Evolutionary conservation across 1,140 invertebrate genomes (phyloP), one percentile per base, ranked within the genome.

Genomic region (Pseudomyrmex cubaensis): DNA sequence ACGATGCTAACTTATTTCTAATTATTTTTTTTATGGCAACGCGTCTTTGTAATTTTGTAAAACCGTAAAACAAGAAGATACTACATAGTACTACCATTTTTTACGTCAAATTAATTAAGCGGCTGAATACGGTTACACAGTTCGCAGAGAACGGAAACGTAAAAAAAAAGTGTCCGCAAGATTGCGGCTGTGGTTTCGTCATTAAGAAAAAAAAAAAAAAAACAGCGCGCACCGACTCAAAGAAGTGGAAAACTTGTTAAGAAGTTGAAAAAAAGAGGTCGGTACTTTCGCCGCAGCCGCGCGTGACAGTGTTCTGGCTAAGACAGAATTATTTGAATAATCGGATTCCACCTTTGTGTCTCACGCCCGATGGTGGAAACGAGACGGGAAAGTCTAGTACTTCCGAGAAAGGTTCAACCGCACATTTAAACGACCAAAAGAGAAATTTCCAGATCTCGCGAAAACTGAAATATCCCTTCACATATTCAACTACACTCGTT

Each of bases 241-340:
- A 62, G 48, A 0, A 75, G 4, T 52, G 50, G 70, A 54, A 66
- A 82, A 70, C 76, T 80, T 66, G 66, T 80, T 80, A 80, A 70
- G 44, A 70, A 72, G 76, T 70, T 70, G 54, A 70, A 44, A 46
- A 75, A 80, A 56, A 63, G 12, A 56, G 50, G 20, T 82, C 35
- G 76, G 8, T 1, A 46, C 15, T 12, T 44, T 75, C 50, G 25
- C 20, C 20, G 17, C 54, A 63, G 4, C 3, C 17, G 35, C 35
- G 7, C 35, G 0, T 35, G 44, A 13, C 54, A 22, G 54, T 59
- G 59, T 17, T 50, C 54, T 9, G 56, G 69, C 20, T 72, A 70
- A 80, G 66, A 70, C 59, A 66, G 57, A 82, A 82, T 82, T 64
- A 82, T 82, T 82, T 82, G 78, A 82, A 82, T 75, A 82, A 82